A percentile compares a stretch with the other conserved stretches of the same genome.
These are phyloP conservation scores for Zygaena filipendulae DNA, from an alignment of 2,888 invertebrate species.

Conservation along the genomic window DNA sequence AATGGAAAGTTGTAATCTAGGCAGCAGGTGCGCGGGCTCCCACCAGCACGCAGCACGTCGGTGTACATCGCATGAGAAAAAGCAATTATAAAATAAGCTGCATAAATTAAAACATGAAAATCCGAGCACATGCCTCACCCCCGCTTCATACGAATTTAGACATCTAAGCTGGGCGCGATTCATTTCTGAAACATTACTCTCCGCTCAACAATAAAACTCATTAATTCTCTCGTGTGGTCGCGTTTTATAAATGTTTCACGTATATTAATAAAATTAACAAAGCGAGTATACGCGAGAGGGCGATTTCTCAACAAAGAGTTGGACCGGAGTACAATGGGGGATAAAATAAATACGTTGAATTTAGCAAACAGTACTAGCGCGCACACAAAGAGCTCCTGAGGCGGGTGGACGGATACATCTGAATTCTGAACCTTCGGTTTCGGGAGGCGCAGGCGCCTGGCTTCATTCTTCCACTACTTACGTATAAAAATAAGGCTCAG, in stretches of 20 bases:
- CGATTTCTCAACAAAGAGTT: conserved; percentile 60
- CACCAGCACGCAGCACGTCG: conserved; percentile 21
- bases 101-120: conserved; percentile 46
- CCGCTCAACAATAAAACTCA: conserved; percentile 63
- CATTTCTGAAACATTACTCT: conserved; percentile 54
- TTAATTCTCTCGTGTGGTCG: conserved; percentile 60
- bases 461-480: too few species aligned
- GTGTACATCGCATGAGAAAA: conserved; percentile 24
- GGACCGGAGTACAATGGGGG: conserved; percentile 57
- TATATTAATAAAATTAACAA: conserved; percentile 70
- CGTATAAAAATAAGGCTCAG: too few species aligned
- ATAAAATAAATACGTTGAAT: conserved; percentile 66
- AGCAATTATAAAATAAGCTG: conserved; percentile 44
- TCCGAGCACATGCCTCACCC: conserved; percentile 27
- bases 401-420: too few species aligned
- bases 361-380: conserved; percentile 63
- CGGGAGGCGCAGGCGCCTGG: too few species aligned
- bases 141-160: conserved; percentile 34
- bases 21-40: conserved; percentile 41
- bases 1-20: conserved; percentile 25
- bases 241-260: conserved; percentile 65
- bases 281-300: conserved; percentile 49
- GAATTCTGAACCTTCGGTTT: too few species aligned
- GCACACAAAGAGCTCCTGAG: too few species aligned
- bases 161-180: conserved; percentile 40